A percentile compares a stretch with the other conserved stretches of the same genome.
Conservation (phyloP, 2,113 vertebrate species). For the Cebidichthys violaceus region DNA sequence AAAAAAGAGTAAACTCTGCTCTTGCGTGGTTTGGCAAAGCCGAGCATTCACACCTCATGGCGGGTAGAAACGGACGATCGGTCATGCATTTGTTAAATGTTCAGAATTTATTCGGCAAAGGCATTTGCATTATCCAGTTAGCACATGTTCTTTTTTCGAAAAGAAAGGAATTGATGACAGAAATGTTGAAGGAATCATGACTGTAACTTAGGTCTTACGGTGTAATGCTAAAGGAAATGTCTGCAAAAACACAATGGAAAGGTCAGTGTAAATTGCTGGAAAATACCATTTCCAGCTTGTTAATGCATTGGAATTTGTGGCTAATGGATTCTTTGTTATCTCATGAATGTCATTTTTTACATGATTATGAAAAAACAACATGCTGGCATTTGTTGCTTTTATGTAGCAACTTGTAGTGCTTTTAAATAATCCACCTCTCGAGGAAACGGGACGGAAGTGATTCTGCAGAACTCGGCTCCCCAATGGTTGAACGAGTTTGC, state of each 20-base stretch:
- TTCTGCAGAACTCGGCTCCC: neutral
- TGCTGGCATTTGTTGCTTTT: neutral
- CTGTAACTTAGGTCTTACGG: neutral
- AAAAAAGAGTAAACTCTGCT: too few relatives aligned
- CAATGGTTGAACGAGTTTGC: neutral
- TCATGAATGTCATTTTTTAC: conserved; percentile 11
- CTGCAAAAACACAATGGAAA: conserved; percentile 11
- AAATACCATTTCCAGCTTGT: conserved; percentile 25
- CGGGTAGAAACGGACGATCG: too few relatives aligned
- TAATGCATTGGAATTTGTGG: conserved; percentile 28
- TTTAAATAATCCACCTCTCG: neutral
- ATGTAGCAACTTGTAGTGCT: neutral
- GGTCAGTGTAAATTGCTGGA: conserved; percentile 19
- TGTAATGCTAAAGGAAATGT: neutral
- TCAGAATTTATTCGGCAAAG: too few relatives aligned
- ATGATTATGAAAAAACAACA: conserved; percentile 4
- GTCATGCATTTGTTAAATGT: too few relatives aligned
- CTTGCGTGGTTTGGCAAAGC: too few relatives aligned
- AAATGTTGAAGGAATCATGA: too few relatives aligned
- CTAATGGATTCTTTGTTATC: conserved; percentile 15
- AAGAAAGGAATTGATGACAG: neutral
- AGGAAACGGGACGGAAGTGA: neutral
- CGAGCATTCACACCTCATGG: too few relatives aligned
- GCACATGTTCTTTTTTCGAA: too few relatives aligned
- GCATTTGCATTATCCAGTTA: too few relatives aligned